A percentile compares a stretch with the other conserved stretches of the same genome.
Conservation (phyloP, 2,797 vertebrate species). For the Microchirus variegatus region DNA sequence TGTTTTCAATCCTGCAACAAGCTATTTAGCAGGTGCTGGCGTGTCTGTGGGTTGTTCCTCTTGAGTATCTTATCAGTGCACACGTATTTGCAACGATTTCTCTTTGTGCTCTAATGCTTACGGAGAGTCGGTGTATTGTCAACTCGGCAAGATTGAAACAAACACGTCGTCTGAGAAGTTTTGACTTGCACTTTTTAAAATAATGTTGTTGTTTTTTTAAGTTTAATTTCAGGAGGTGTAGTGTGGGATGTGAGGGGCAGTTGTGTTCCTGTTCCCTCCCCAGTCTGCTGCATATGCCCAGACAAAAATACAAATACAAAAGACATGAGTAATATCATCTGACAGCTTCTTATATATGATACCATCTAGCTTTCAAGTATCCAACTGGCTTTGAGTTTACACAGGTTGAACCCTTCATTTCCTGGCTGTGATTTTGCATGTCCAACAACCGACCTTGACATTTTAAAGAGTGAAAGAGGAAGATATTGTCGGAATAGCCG, state of each 20-base stretch:
- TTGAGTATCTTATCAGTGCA: slow-evolving; percentile 37
- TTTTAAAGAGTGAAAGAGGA: slow-evolving; percentile 68
- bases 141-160: too few species aligned
- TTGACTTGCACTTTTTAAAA: slow-evolving; percentile 19
- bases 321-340: slow-evolving; percentile 61
- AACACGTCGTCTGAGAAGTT: slow-evolving; percentile 39
- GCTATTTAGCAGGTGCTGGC: slow-evolving; percentile 66
- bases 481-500: slow-evolving; percentile 62
- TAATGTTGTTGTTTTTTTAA: not conserved
- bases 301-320: slow-evolving; percentile 60
- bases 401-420: slow-evolving; percentile 79
- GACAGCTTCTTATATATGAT: slow-evolving; percentile 73
- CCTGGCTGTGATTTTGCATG: slow-evolving; percentile 65
- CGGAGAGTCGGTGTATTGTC: slow-evolving; percentile 28
- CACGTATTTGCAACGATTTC: slow-evolving; percentile 45
- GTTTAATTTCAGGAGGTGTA: slow-evolving; percentile 36
- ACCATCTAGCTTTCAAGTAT: slow-evolving; percentile 72
- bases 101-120: slow-evolving; percentile 45
- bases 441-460: slow-evolving; percentile 62
- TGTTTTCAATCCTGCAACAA: slow-evolving; percentile 58
- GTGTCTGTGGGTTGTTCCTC: slow-evolving; percentile 30
- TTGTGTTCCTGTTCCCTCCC: slow-evolving; percentile 43
- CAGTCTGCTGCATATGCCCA: slow-evolving; percentile 29
- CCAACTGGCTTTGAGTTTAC: slow-evolving; percentile 68
- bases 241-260: slow-evolving; percentile 56